Evolutionary conservation across 2,888 invertebrate genomes (phyloP), one percentile per base, ranked within the genome.

Genomic region (Mesorhabditis spiculigera): DNA sequence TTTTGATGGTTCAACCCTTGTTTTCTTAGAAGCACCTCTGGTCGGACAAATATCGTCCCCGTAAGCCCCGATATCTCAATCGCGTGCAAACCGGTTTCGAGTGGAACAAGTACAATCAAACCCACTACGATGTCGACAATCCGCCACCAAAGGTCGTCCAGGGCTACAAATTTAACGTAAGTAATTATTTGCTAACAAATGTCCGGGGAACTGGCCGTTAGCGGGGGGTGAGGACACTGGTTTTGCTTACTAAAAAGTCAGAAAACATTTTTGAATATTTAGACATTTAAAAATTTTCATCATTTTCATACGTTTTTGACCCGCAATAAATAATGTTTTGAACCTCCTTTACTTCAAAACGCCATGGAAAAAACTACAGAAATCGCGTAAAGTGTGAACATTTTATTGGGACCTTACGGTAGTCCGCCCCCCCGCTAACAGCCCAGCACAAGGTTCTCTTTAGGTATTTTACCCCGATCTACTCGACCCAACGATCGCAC

Each of bases 51-150:
- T 98, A 97, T 87, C 89, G 97, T 10, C 98, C 98, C 0, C 88
- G 97, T 65, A 98, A 98, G 86, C 98, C 98, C 0, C 88, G 97
- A 41, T 99, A 98, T 88, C 96, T 98, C 88, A 99, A 99, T 89
- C 87, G 90, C 72, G 90, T 90, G 5, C 89, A 89, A 80, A 89
- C 89, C 4, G 98, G 98, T 16, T 99, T 98, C 88, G 98, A 99
- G 86, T 99, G 98, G 98, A 98, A 98, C 89, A 98, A 99, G 88
- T 99, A 99, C 88, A 99, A 99, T 89, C 98, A 98, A 88, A 98
- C 98, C 3, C 98, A 98, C 89, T 99, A 99, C 88, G 98, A 98
- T 87, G 95, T 97, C 92, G 98, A 99, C 87, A 98, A 99, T 89
- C 98, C 98, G 67, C 98, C 98, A 6, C 98, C 98, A 0, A 99